Evolutionary conservation across 2,888 invertebrate species (phyloP).

Genomic region (Empis stercorea): DNA sequence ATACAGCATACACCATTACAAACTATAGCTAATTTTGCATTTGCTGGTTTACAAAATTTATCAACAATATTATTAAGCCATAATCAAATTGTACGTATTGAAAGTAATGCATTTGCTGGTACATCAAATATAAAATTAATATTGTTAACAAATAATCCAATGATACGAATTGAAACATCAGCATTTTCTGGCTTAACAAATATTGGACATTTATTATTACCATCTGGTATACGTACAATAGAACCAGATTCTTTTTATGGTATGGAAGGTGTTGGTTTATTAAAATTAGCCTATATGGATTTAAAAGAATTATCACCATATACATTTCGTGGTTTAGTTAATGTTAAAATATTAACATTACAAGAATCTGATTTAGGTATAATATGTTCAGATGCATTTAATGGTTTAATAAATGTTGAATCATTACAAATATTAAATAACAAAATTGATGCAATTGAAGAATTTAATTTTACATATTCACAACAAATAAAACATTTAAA

Average conservation of each 20-base stretch:
- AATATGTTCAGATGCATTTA: constrained; percentile 60
- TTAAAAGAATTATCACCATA: constrained; percentile 53
- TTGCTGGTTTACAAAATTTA: constrained; percentile 72
- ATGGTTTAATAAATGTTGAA: constrained; percentile 58
- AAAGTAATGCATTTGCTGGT: constrained; percentile 73
- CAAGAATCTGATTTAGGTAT: constrained; percentile 72
- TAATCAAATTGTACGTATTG: constrained; percentile 57
- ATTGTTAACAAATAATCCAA: constrained; percentile 71
- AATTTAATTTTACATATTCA: constrained; percentile 55
- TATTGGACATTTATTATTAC: constrained; percentile 70
- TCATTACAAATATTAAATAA: constrained; percentile 67
- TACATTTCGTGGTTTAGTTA: constrained; percentile 64
- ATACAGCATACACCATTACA: constrained; percentile 77
- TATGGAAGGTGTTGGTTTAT: constrained; percentile 64
- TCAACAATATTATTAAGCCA: constrained; percentile 55
- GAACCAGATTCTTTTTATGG: constrained; percentile 72
- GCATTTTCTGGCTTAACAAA: constrained; percentile 76
- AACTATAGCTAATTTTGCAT: constrained; percentile 69
- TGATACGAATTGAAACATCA: constrained; percentile 64
- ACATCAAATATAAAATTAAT: constrained; percentile 72
- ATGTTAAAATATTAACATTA: constrained; percentile 60
- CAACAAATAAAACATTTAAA: constrained; percentile 58
- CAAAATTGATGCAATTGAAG: constrained; percentile 71
- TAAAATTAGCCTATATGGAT: constrained; percentile 77
- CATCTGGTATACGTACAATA: constrained; percentile 61